phyloP scores from a whole-genome alignment of 2,113 vertebrate species.

The Lasiurus borealis region DNA sequence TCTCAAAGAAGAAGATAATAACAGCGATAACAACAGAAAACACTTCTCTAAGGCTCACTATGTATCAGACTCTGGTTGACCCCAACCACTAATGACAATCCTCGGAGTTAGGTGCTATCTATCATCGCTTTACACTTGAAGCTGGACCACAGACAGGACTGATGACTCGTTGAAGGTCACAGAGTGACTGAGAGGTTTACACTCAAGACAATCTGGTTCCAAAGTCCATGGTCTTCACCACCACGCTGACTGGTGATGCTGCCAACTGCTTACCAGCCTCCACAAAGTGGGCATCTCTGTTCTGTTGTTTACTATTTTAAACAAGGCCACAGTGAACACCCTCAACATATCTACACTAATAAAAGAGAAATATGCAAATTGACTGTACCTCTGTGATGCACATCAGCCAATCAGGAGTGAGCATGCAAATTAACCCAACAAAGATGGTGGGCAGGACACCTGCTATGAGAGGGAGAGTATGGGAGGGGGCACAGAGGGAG shows the following conservation, averaged over 20 bases:
- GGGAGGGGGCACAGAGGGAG: too few species aligned
- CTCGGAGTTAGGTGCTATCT: too few species aligned
- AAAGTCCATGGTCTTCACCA: background rate
- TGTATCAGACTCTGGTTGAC: background rate
- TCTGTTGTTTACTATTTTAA: slow-evolving; percentile 7
- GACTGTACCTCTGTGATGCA: too few species aligned
- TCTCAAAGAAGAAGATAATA: background rate
- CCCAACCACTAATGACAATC: background rate
- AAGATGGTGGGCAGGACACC: too few species aligned
- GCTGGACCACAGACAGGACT: background rate
- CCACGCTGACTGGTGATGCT: background rate
- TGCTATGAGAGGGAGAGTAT: too few species aligned
- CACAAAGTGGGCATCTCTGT: background rate
- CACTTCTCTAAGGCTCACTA: too few species aligned
- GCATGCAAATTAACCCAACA: too few species aligned
- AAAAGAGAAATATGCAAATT: too few species aligned
- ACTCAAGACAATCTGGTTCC: background rate
- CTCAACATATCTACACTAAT: background rate
- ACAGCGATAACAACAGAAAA: background rate
- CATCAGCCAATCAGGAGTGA: too few species aligned
- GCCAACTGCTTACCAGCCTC: background rate
- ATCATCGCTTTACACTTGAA: background rate
- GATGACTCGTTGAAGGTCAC: background rate
- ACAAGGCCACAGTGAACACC: background rate
- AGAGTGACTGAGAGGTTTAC: background rate